Evolutionary conservation across 2,113 vertebrate species (phyloP), one percentile per base, ranked within the genome.

Genomic region (Gallinago media): DNA sequence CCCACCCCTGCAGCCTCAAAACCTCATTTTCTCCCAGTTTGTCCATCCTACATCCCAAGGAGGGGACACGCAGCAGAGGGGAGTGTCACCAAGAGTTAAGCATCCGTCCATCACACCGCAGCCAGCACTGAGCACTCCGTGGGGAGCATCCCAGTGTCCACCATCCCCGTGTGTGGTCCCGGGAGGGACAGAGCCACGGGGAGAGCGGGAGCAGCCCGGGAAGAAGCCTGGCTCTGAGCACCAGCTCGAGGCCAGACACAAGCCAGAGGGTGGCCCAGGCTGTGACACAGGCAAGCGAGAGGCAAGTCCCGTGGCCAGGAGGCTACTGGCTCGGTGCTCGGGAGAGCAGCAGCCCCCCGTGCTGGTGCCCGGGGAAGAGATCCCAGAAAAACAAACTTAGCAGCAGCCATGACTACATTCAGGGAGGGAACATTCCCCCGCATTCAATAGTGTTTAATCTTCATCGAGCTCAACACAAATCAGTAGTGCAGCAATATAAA

Each of bases 401-500:
- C 89, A 91, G 92, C 84, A 96, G 92, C 76, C 94, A 88, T 0
- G 32, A 62, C 81, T 92, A 94, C 97, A 85, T 94, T 96, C 50
- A 31, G 44, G 6, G 12, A 91, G 91, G 95, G 75, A 72, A 85
- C 5, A 0, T 29, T 16, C 88, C 94, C 94, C 74, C 87, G 38
- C 95, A 42, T 97, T 97, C 96, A 93, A 96, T 85, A 98, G 94
- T 95, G 95, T 98, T 98, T 98, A 98, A 98, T 98, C 93, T 96
- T 97, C 88, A 88, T 84, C 92, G 93, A 93, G 92, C 83, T 97
- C 97, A 97, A 97, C 91, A 97, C 92, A 97, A 79, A 96, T 97
- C 96, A 96, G 96, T 96, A 97, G 97, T 96, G 93, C 96, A 98
- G 96, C 92, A 97, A 95, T 94, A 97, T 97, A 98, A 98, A 98